These are phyloP conservation scores for Zaprionus africanus DNA, from an alignment of 1,140 invertebrate species.

Conservation along the genomic window DNA sequence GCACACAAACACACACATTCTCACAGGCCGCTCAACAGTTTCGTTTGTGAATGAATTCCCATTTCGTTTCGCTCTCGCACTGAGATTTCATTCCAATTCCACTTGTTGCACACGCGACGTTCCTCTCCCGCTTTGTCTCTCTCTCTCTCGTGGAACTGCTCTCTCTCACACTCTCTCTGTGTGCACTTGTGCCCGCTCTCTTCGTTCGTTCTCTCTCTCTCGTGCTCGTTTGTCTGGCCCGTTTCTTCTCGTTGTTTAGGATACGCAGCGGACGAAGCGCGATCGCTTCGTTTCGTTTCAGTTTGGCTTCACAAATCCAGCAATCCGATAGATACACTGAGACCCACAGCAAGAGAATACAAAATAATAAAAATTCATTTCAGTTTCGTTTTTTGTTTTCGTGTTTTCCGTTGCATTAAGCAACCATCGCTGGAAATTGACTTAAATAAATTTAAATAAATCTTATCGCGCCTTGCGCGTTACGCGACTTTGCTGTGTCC, in stretches of 20 bases:
- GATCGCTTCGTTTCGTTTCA: slow-evolving; percentile 80
- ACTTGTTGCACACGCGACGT: slow-evolving; percentile 59
- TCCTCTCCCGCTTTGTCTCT: slow-evolving; percentile 26
- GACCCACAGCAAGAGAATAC: slow-evolving; percentile 49
- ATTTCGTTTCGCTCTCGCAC: slow-evolving; percentile 59
- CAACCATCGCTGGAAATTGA: slow-evolving; percentile 22
- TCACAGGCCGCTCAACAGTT: slow-evolving; percentile 43
- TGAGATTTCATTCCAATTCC: slow-evolving; percentile 69
- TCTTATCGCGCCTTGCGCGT: slow-evolving; percentile 24
- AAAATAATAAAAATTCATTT: slow-evolving; percentile 51
- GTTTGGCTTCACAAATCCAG: slow-evolving; percentile 80
- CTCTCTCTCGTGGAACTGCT: slow-evolving; percentile 30
- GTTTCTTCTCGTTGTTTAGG: slow-evolving; percentile 75
- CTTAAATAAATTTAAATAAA: slow-evolving; percentile 64
- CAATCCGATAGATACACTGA: slow-evolving; percentile 84
- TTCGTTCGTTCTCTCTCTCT: slow-evolving; percentile 4
- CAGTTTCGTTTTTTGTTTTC: slow-evolving; percentile 54
- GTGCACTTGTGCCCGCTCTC: neutral
- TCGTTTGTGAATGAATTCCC: slow-evolving; percentile 80
- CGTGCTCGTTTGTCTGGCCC: slow-evolving; percentile 28
- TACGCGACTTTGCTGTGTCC: slow-evolving; percentile 16
- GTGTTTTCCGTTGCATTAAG: slow-evolving; percentile 51
- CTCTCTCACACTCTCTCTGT: slow-evolving; percentile 29
- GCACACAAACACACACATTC: slow-evolving; percentile 5
- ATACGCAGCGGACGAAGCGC: slow-evolving; percentile 64